Evolutionary conservation across 2,113 vertebrate species (phyloP).

Genomic region (Zeus faber): DNA sequence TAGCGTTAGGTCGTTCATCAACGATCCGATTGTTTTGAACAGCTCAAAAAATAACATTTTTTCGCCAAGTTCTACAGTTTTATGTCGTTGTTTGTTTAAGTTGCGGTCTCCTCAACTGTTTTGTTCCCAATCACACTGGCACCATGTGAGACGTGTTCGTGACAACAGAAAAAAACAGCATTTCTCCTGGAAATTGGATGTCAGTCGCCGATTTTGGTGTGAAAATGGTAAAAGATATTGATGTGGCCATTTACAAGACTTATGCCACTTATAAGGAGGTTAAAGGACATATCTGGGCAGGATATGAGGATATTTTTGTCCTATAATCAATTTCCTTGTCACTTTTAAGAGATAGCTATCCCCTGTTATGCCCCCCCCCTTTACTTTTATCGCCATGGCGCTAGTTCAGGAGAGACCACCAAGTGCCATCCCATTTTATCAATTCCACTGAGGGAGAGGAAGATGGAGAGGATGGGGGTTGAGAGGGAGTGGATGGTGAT

Average conservation of each 20-base stretch:
- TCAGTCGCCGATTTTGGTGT: too few species aligned
- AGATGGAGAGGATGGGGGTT: conserved; percentile 4
- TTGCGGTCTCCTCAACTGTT: too few species aligned
- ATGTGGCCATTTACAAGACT: neutral
- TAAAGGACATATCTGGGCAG: conserved; percentile 13
- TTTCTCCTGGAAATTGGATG: too few species aligned
- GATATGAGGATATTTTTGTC: neutral
- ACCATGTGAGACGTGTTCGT: too few species aligned
- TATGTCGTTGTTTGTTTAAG: too few species aligned
- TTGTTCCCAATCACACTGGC: too few species aligned
- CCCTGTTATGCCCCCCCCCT: conserved; percentile 9
- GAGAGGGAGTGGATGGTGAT: conserved; percentile 14
- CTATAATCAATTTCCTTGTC: conserved; percentile 27
- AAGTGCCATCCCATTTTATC: conserved; percentile 13
- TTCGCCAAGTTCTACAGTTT: too few species aligned
- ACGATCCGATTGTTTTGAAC: too few species aligned
- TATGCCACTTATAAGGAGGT: conserved; percentile 15
- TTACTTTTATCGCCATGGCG: neutral
- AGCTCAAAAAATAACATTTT: too few species aligned
- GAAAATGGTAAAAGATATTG: too few species aligned
- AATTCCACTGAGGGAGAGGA: neutral
- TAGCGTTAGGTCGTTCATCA: too few species aligned
- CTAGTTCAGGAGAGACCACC: neutral
- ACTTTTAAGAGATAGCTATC: conserved; percentile 41
- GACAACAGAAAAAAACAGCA: too few species aligned